Percentiles rank a stretch among this genome's conserved stretches.
These are phyloP conservation scores for Coryphaenoides rupestris DNA, from an alignment of 2,113 vertebrate genomes.

Conservation along the genomic window DNA sequence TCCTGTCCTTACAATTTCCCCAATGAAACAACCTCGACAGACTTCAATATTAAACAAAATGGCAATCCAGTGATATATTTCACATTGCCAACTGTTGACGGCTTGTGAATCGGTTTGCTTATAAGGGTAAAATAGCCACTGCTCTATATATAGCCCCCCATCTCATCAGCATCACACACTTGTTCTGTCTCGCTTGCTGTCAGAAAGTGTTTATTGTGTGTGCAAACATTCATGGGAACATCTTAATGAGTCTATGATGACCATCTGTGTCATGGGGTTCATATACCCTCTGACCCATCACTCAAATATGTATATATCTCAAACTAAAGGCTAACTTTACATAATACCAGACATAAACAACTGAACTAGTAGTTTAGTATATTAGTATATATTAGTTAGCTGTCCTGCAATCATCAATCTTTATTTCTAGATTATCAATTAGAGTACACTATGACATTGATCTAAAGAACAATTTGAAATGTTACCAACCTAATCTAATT, in stretches of 20 bases:
- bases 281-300: conserved; percentile 10
- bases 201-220: conserved; percentile 43
- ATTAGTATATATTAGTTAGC: neutral
- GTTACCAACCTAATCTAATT: neutral
- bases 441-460: neutral
- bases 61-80: too few relatives aligned
- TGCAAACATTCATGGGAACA: conserved; percentile 35
- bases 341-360: neutral
- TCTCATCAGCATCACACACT: conserved; percentile 39
- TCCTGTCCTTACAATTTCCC: too few relatives aligned
- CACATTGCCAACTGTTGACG: conserved; percentile 28
- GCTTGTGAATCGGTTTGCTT: conserved; percentile 35
- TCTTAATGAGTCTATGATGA: conserved; percentile 29
- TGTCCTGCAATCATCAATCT: neutral
- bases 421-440: neutral
- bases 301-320: neutral
- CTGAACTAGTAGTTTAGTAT: neutral
- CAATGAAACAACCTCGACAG: too few relatives aligned
- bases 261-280: conserved; percentile 41
- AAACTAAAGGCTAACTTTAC: neutral
- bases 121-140: neutral
- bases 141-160: neutral
- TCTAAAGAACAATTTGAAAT: neutral
- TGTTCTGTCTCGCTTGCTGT: conserved; percentile 40
- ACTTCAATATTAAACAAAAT: too few relatives aligned